Evolutionary conservation across 2,888 invertebrate genomes (phyloP), one percentile per base, ranked within the genome.

Genomic region (Gymnoscelis rufifasciata): DNA sequence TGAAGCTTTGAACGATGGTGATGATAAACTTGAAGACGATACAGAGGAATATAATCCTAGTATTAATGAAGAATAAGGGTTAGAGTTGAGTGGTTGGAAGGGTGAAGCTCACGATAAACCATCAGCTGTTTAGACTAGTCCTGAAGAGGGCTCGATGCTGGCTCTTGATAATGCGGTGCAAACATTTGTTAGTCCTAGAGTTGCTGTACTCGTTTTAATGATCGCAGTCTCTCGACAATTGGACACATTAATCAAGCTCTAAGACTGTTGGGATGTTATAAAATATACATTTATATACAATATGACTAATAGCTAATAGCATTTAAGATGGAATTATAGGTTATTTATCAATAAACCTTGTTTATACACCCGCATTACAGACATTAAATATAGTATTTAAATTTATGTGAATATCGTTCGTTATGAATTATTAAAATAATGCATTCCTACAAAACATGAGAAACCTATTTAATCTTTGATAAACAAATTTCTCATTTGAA

Each of bases 81-180:
- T 24, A 51, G 14, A 47, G 56, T 61, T 12, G 43, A 12, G 14
- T 48, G 52, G 29, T 36, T 30, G n/a, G 24, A 50, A 46, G 8
- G 23, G 47, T 58, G 56, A 61, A 61, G 65, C 60, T 62, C 64
- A 61, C 63, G 66, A 64, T 68, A 60, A 57, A 62, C 65, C 56
- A 71, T 71, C 71, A 71, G 71, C 71, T 71, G 71, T 71, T 70
- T 69, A 58, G 60, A 62, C 58, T 62, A 56, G 53, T 58, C 61
- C 59, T 57, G 62, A 59, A 55, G 59, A 57, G 62, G 65, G 62
- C 57, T 51, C 44, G 58, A 57, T 56, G 60, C 63, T 64, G 62
- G 60, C 62, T 61, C 57, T 59, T 59, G 65, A 66, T 68, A 69
- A 66, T 66, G 65, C 62, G 64, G 59, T 61, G 60, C 57, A 63